Conservation (phyloP, 1,140 invertebrate genomes). For the Ips nitidus region DNA sequence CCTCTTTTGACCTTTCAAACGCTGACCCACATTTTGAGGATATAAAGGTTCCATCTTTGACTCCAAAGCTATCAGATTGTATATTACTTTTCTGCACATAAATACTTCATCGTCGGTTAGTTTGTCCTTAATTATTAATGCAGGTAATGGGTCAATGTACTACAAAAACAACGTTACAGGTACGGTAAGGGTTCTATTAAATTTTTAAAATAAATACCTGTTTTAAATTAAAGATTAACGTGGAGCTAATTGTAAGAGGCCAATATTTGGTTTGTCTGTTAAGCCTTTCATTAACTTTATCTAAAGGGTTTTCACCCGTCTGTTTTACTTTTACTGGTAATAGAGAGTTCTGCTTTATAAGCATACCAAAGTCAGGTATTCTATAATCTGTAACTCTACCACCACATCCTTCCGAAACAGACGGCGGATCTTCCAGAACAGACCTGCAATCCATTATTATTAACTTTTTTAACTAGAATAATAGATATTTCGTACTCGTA, state of each 20-base stretch:
- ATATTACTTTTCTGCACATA: constrained; percentile 86
- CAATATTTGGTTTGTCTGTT: constrained; percentile 85
- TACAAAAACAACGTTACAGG: constrained; percentile 51
- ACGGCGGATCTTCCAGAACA: constrained; percentile 92
- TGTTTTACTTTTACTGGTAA: constrained; percentile 64
- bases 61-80: constrained; percentile 79
- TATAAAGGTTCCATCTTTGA: constrained; percentile 80
- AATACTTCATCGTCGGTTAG: constrained; percentile 83
- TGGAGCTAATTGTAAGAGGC: constrained; percentile 89
- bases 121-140: constrained; percentile 79
- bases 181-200: not conserved
- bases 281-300: constrained; percentile 68
- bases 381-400: constrained; percentile 93
- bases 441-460: constrained; percentile 54
- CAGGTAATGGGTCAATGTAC: constrained; percentile 79
- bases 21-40: constrained; percentile 61
- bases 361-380: constrained; percentile 78
- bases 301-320: constrained; percentile 53
- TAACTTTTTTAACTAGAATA: not conserved
- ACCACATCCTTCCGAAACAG: constrained; percentile 90
- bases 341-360: constrained; percentile 84
- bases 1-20: constrained; percentile 61
- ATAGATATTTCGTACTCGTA: not conserved
- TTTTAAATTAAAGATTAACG: constrained; percentile 85
- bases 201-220: constrained; percentile 56